These are phyloP conservation scores for Lasioglossum vierecki DNA, from an alignment of 2,888 invertebrate genomes.

Conservation along the genomic window DNA sequence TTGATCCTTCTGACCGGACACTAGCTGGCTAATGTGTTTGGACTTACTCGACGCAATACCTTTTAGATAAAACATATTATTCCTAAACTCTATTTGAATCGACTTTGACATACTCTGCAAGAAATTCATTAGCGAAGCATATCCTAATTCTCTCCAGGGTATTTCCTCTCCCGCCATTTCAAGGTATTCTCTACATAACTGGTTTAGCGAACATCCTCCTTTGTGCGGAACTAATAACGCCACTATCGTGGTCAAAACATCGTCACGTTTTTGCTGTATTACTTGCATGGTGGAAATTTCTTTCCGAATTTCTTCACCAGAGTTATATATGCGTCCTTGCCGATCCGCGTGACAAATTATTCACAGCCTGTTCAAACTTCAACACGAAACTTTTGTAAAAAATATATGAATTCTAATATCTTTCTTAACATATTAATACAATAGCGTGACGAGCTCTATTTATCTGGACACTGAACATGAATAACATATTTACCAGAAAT, in stretches of 20 bases:
- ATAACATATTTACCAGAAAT: neutral
- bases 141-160: slow-evolving; percentile 71
- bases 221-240: slow-evolving; percentile 67
- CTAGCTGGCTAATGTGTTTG: slow-evolving; percentile 72
- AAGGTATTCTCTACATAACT: slow-evolving; percentile 60
- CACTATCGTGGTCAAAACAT: slow-evolving; percentile 61
- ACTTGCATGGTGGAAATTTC: slow-evolving; percentile 27
- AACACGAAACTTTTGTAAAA: neutral
- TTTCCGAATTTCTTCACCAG: neutral
- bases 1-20: slow-evolving; percentile 67
- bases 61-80: slow-evolving; percentile 40
- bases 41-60: slow-evolving; percentile 69
- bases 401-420: slow-evolving; percentile 1
- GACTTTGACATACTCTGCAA: slow-evolving; percentile 63
- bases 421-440: neutral
- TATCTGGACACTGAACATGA: neutral
- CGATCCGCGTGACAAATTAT: neutral
- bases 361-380: neutral
- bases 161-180: slow-evolving; percentile 65
- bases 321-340: neutral
- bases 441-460: neutral
- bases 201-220: neutral
- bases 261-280: slow-evolving; percentile 37
- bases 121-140: slow-evolving; percentile 60
- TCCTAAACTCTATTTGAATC: slow-evolving; percentile 31